phyloP scores from a whole-genome alignment of 2,797 vertebrate species.

The Poecilia gillii region DNA sequence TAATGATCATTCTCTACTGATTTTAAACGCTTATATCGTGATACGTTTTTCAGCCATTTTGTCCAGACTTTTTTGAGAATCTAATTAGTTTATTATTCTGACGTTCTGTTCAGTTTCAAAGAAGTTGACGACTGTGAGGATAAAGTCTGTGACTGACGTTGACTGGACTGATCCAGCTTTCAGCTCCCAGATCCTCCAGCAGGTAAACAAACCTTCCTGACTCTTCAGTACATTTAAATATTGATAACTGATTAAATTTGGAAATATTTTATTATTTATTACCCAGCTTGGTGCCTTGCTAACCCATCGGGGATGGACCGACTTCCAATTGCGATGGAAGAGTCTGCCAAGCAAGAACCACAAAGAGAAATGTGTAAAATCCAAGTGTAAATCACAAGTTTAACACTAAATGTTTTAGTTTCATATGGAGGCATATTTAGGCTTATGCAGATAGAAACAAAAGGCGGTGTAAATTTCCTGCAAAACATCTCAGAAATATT shows the following conservation, averaged over 20 bases:
- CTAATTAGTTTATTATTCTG: not conserved
- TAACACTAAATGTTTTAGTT: not conserved
- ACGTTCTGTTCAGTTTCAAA: not conserved
- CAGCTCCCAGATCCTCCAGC: conserved; percentile 2
- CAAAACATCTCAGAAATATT: no score
- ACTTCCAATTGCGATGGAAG: conserved; percentile 7
- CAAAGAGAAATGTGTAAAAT: not conserved
- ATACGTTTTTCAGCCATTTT: no score
- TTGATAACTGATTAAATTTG: not conserved
- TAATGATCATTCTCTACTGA: no score
- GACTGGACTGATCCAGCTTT: not conserved
- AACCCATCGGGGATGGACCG: rapidly evolving
- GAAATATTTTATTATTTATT: not conserved
- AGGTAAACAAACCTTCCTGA: conserved; percentile 3
- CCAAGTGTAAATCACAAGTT: not conserved
- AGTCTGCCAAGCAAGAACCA: not conserved
- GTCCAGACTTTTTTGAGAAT: not conserved
- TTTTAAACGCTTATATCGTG: no score
- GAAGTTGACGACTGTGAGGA: not conserved
- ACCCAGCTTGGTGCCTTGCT: conserved; percentile 6
- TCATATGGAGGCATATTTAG: not conserved
- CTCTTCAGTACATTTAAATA: not conserved
- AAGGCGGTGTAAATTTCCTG: no score
- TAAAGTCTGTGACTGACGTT: not conserved
- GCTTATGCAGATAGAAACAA: no score